phyloP scores from a whole-genome alignment of 1,140 invertebrate species.

The Drosophila ercepeae region DNA sequence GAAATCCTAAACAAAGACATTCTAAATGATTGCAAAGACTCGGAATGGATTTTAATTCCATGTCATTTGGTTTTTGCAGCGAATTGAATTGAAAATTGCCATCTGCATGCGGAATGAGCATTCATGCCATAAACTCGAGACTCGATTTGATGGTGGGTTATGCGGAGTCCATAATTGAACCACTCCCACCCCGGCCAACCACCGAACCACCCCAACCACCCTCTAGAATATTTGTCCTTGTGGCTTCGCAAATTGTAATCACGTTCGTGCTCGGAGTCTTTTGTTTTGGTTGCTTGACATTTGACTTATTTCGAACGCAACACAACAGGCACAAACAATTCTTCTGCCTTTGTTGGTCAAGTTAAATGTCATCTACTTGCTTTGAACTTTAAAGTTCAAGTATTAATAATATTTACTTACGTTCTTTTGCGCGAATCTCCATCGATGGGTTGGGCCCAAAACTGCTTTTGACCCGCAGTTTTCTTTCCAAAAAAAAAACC shows the following conservation, averaged over 20 bases:
- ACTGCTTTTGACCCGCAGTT: slow-evolving; percentile 12
- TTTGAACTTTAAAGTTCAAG: slow-evolving; percentile 80
- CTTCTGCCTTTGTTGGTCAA: slow-evolving; percentile 59
- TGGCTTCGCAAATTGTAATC: slow-evolving; percentile 4
- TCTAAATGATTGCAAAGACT: slow-evolving; percentile 7
- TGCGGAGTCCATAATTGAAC: slow-evolving; percentile 17
- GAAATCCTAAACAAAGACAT: slow-evolving; percentile 4
- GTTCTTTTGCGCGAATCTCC: not conserved
- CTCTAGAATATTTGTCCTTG: slow-evolving; percentile 12
- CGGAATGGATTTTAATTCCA: slow-evolving; percentile 25
- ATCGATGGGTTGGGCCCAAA: slow-evolving; percentile 7
- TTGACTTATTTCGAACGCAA: slow-evolving; percentile 7
- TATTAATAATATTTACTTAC: slow-evolving; percentile 1
- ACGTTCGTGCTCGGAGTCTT: slow-evolving; percentile 71
- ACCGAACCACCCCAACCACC: not conserved
- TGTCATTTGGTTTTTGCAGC: slow-evolving; percentile 19
- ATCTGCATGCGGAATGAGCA: slow-evolving; percentile 18
- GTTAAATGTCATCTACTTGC: slow-evolving; percentile 66
- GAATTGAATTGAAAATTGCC: slow-evolving; percentile 28
- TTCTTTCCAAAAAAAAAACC: not conserved
- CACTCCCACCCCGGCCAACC: slow-evolving; percentile 33
- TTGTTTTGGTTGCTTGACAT: slow-evolving; percentile 56
- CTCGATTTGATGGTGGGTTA: not conserved
- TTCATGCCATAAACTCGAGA: not conserved
- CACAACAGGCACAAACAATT: too few species aligned